phyloP scores from a whole-genome alignment of 2,113 vertebrate genomes.

The Thunnus thynnus region DNA sequence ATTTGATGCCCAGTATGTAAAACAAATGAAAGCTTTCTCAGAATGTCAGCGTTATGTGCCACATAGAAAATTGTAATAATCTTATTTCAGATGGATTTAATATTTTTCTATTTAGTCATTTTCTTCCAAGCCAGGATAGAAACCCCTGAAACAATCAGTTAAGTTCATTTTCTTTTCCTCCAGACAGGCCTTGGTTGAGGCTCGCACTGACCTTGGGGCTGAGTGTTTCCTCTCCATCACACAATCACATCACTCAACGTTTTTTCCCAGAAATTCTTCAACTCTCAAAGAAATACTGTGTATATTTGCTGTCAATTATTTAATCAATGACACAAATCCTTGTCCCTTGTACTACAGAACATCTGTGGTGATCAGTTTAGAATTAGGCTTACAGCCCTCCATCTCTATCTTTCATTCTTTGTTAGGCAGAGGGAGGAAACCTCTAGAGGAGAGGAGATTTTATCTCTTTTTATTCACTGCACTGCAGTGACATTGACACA shows the following conservation, averaged over 20 bases:
- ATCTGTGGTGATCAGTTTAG: not conserved
- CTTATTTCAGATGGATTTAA: not conserved
- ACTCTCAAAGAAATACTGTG: not conserved
- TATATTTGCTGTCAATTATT: not conserved
- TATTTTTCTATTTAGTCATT: not conserved
- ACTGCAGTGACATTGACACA: not conserved
- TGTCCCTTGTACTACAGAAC: not conserved
- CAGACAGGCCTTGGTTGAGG: not conserved
- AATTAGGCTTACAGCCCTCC: not conserved
- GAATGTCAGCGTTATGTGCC: not conserved
- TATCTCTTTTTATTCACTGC: not conserved
- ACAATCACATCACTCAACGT: slow-evolving; percentile 15
- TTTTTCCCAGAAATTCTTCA: not conserved
- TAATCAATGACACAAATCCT: not conserved
- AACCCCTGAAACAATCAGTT: not conserved
- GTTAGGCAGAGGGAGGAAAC: not conserved
- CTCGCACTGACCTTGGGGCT: not conserved
- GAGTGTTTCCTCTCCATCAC: slow-evolving; percentile 11
- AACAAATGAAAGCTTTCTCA: slow-evolving; percentile 1
- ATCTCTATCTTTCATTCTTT: not conserved
- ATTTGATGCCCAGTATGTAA: slow-evolving; percentile 13
- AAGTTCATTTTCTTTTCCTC: not conserved
- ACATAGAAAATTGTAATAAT: not conserved
- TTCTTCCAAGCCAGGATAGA: not conserved
- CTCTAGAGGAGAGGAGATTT: not conserved